phyloP scores from a whole-genome alignment of 64 coral and sea anemone species.

The Montipora sp. region DNA sequence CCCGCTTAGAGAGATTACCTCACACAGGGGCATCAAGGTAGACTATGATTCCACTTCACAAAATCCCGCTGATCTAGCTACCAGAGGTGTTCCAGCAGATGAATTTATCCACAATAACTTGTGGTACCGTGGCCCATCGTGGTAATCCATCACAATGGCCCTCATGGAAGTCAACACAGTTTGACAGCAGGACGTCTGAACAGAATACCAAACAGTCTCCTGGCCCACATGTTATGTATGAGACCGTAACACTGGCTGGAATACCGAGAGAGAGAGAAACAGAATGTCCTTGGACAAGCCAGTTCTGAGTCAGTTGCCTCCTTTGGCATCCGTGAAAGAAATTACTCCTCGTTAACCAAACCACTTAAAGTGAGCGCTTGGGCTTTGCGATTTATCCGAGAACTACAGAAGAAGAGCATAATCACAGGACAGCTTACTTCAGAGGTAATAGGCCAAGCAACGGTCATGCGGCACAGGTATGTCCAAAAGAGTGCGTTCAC shows the following conservation, averaged over 20 bases:
- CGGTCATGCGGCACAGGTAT: neutral
- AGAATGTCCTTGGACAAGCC: neutral
- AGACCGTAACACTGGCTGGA: constrained; percentile 19
- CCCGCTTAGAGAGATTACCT: no score
- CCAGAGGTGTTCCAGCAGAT: neutral
- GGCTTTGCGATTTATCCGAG: constrained; percentile 32
- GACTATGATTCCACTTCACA: no score
- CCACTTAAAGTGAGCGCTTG: constrained; percentile 32
- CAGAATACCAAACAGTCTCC: neutral
- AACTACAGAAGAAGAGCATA: constrained; percentile 39
- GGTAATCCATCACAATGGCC: no score
- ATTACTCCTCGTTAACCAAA: constrained; percentile 25
- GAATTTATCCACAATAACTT: no score
- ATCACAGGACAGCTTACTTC: neutral
- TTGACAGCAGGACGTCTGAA: no score
- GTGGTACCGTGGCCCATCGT: no score
- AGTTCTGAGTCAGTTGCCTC: neutral
- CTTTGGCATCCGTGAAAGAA: neutral
- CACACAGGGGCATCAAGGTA: no score
- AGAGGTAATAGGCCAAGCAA: neutral
- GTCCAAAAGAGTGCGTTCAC: neutral
- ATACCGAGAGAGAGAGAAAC: neutral
- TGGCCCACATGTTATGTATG: constrained; percentile 21
- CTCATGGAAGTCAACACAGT: no score
- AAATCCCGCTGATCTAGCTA: neutral